phyloP scores from a whole-genome alignment of 2,113 vertebrate species.

The Manacus vitellinus region DNA sequence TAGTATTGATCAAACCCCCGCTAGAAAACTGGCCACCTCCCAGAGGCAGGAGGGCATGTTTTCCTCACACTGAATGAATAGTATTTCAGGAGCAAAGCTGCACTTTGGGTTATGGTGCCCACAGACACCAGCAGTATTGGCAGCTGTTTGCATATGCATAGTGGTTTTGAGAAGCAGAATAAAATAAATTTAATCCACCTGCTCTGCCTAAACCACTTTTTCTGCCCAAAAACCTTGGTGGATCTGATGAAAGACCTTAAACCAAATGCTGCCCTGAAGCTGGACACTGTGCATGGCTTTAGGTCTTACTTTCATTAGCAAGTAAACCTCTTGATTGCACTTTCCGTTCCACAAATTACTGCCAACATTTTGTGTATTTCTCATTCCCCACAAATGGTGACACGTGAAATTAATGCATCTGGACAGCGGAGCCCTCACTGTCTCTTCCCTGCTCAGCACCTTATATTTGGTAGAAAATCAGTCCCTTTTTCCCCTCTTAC shows the following conservation, averaged over 20 bases:
- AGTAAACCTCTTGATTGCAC: background rate
- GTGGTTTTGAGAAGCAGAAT: background rate
- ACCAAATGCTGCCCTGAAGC: background rate
- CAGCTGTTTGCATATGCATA: rapidly evolving
- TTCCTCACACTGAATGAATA: rapidly evolving
- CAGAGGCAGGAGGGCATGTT: background rate
- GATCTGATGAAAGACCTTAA: background rate
- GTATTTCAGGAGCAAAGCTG: background rate
- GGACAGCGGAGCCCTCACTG: background rate
- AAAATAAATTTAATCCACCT: background rate
- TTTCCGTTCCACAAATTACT: background rate
- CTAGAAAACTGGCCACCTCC: background rate
- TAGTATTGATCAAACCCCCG: background rate
- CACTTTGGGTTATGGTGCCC: background rate
- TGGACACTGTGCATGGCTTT: rapidly evolving
- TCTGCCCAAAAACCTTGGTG: background rate
- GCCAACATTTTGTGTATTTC: background rate
- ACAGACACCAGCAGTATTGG: background rate
- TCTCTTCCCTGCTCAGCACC: background rate
- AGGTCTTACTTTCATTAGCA: background rate
- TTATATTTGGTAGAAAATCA: background rate
- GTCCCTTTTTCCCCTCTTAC: background rate
- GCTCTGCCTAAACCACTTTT: background rate
- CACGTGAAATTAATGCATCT: background rate
- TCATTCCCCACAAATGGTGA: background rate